phyloP scores from a whole-genome alignment of 2,113 vertebrate genomes.

The Rhinoderma darwinii region DNA sequence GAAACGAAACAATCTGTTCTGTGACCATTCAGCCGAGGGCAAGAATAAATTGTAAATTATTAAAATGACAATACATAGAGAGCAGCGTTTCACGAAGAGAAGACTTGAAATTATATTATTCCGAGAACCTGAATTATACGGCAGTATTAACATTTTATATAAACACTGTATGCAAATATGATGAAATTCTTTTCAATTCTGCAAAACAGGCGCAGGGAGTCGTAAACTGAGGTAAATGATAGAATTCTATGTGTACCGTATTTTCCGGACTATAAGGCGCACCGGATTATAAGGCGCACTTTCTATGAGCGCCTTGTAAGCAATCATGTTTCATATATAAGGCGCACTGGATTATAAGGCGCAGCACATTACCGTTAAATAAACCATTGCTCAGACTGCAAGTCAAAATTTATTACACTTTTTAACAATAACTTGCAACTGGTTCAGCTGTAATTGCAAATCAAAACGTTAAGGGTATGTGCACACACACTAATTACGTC shows the following conservation, averaged over 20 bases:
- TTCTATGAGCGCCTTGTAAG: too few species aligned
- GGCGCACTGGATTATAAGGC: too few species aligned
- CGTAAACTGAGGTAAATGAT: not conserved
- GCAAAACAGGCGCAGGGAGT: not conserved
- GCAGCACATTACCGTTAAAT: too few species aligned
- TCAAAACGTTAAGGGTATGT: too few species aligned
- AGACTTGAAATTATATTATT: slow-evolving; percentile 4
- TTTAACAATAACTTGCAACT: too few species aligned
- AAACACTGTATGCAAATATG: not conserved
- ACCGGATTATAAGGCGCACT: too few species aligned
- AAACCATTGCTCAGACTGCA: too few species aligned
- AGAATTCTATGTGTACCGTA: not conserved
- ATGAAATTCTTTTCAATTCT: not conserved
- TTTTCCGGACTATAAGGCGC: too few species aligned
- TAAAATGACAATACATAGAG: slow-evolving; percentile 46
- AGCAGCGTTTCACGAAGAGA: slow-evolving; percentile 23
- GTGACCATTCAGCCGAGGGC: slow-evolving; percentile 42
- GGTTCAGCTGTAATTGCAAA: too few species aligned
- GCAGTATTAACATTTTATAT: not conserved
- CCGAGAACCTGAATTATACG: not conserved
- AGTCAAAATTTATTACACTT: too few species aligned
- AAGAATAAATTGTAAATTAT: slow-evolving; percentile 46
- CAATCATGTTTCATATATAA: too few species aligned
- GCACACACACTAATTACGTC: too few species aligned
- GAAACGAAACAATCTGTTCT: slow-evolving; percentile 50